Evolutionary conservation across 1,140 invertebrate genomes (phyloP).

Genomic region (Zaprionus vittiger): DNA sequence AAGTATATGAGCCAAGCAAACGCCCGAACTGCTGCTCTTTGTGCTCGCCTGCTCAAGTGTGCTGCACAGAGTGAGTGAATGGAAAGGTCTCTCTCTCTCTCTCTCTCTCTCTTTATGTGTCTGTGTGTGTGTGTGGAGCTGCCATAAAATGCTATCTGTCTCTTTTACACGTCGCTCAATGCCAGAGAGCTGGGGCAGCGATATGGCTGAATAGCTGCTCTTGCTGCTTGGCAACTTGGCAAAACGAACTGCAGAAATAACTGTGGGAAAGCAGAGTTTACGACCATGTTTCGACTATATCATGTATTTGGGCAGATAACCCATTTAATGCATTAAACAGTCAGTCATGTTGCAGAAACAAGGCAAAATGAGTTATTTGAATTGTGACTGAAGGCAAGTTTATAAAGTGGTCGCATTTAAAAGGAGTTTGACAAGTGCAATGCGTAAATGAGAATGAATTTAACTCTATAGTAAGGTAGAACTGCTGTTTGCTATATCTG

Average conservation of each 20-base stretch:
- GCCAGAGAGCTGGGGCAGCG: slow-evolving; percentile 19
- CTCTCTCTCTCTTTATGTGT: background rate
- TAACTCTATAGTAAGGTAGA: too few species aligned
- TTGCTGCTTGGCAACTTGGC: slow-evolving; percentile 75
- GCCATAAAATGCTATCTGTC: slow-evolving; percentile 77
- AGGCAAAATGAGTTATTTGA: background rate
- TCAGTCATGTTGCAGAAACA: background rate
- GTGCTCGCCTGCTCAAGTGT: slow-evolving; percentile 52
- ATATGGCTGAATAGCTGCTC: slow-evolving; percentile 63
- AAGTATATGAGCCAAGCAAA: slow-evolving; percentile 80
- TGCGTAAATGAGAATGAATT: too few species aligned
- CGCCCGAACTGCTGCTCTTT: slow-evolving; percentile 54
- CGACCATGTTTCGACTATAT: slow-evolving; percentile 32
- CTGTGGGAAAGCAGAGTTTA: slow-evolving; percentile 39
- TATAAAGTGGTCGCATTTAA: too few species aligned
- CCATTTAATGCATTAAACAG: slow-evolving; percentile 7
- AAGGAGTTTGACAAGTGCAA: too few species aligned
- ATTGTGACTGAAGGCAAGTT: too few species aligned
- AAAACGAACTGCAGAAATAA: slow-evolving; percentile 36
- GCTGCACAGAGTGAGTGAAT: slow-evolving; percentile 1
- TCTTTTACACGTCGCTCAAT: slow-evolving; percentile 69
- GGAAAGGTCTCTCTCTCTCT: background rate
- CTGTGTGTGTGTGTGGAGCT: slow-evolving; percentile 9
- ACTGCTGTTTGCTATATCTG: too few species aligned
- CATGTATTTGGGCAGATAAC: slow-evolving; percentile 15